Base-by-base conservation (phyloP, 1,140 invertebrate genomes). In the Phymorhynchus buccinoides region DNA sequence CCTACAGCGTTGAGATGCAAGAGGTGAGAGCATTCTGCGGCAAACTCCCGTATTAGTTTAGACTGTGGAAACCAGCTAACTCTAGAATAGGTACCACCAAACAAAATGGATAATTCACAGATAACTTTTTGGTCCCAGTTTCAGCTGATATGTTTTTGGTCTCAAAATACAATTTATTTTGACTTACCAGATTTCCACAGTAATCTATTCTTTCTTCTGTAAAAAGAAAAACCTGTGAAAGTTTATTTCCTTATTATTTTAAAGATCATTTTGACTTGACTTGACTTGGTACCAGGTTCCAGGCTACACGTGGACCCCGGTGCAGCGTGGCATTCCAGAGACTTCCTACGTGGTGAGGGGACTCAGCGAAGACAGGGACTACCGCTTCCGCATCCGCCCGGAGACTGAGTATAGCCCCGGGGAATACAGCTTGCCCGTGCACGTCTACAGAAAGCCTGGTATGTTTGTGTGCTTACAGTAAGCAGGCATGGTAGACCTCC, bases 361-460 rank as follows among this genome's bases (percentile, higher is more conserved):
- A 18, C 86, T 93, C 39, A 85, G 87, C 35, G 87, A 90, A 37
- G 89, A 92, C 77, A 88, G 95, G 87, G 96, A 97, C 37, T 99
- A 99, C 92, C 97, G 99, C 86, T 99, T 99, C 95, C 95, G 98
- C 80, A 97, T 99, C 1, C 96, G 97, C 94, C 98, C 98, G 84
- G 98, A 99, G 93, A 99, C 99, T 93, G 96, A 98, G 91, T 98
- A 98, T 92, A 98, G 98, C 56, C 96, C 96, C 77, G 98, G 97
- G n/a, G 98, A 99, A 88, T 97, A 97, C 18, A 90, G 90, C 77
- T 44, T 88, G 66, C 90, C 91, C 39, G 88, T 88, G 0, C 87
- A 86, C 6, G 79, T 89, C 22, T 87, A 89, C 84, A 90, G 91
- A 82, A 86, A 85, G 85, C 88, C 89, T 85, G 89, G 90, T 92